Percentiles rank a stretch among this genome's conserved stretches.
These are phyloP conservation scores for Pygmarrhopalites habei DNA, from an alignment of 1,140 invertebrate genomes.

Conservation along the genomic window DNA sequence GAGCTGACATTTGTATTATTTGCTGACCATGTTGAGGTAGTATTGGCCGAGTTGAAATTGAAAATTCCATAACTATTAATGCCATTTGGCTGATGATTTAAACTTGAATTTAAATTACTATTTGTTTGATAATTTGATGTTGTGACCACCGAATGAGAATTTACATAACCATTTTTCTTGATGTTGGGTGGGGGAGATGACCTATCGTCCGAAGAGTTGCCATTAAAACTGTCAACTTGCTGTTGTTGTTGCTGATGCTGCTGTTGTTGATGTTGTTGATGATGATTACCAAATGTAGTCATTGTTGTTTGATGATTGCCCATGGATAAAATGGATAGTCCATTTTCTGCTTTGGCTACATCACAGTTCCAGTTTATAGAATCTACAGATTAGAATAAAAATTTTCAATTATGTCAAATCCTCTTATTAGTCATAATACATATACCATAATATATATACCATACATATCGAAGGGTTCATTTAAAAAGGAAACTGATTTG, in stretches of 20 bases:
- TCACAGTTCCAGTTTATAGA: slow-evolving; percentile 30
- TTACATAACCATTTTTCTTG: slow-evolving; percentile 31
- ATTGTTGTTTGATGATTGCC: slow-evolving; percentile 22
- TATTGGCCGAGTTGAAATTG: background rate
- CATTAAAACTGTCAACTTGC: too few relatives aligned
- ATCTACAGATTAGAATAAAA: slow-evolving; percentile 13
- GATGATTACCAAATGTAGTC: slow-evolving; percentile 34
- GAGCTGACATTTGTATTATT: slow-evolving; percentile 5
- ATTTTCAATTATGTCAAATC: background rate
- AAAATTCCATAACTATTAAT: background rate
- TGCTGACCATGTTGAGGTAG: slow-evolving; percentile 16
- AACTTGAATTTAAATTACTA: background rate
- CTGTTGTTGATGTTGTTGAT: slow-evolving; percentile 5
- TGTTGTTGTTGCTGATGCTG: slow-evolving; percentile 3
- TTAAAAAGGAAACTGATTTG: too few relatives aligned
- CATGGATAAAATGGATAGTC: slow-evolving; percentile 20
- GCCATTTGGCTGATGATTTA: slow-evolving; percentile 10
- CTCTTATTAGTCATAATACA: too few relatives aligned
- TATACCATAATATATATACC: too few relatives aligned
- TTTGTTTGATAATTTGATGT: slow-evolving; percentile 1
- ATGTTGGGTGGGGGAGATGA: slow-evolving; percentile 21
- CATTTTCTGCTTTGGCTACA: slow-evolving; percentile 32
- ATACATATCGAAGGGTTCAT: too few relatives aligned
- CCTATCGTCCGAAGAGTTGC: too few relatives aligned
- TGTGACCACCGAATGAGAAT: background rate